Evolutionary conservation across 35 echinoderm and acorn worm species (phyloP), one percentile per base, ranked within the genome.

Genomic region (Ophioderma brevispina): DNA sequence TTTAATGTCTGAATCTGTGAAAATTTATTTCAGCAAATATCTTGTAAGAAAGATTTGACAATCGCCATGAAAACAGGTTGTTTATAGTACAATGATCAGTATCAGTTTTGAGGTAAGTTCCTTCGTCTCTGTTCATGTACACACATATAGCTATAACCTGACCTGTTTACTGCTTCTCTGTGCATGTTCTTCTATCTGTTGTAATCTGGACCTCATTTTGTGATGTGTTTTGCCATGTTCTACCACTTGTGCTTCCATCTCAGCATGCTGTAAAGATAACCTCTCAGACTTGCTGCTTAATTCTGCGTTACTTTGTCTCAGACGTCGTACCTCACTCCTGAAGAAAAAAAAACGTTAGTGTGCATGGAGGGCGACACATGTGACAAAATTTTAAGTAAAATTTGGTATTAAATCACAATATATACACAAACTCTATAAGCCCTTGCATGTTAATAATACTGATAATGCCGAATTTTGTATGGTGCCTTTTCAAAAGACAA

Each of bases 241-340:
- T 1, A 99, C 79, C 84, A 94, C 95, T 83, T 99, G 97, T 21
- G 40, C 77, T 50, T 99, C 97, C 93, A 99, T 95, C 43, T 95
- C 94, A 21, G 80, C 33, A 82, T 99, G 93, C 59, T 99, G 97
- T 15, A 85, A 63, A 31, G 91, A 82, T 38, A 99, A 88, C 25
- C 97, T 64, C 0, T 95, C 97, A 31, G 80, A 46, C 32, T 91
- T 80, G 38, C 79, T 33, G 23, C 64, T 35, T 38, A 99, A 50
- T 80, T 95, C 93, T 38, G 88, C 50, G 28, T 93, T 99, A 23
- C 37, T 88, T 37, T 95, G 86, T 38, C 70, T 93, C 35, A 99
- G 64, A n/a, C 88, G 90, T 32, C 87, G 78, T 21, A 87, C 86
- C 70, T 99, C 97, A 64, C 88, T 80, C 40, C 97, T 99, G 18